phyloP scores from a whole-genome alignment of 2,113 vertebrate genomes.

The Piaya cayana region DNA sequence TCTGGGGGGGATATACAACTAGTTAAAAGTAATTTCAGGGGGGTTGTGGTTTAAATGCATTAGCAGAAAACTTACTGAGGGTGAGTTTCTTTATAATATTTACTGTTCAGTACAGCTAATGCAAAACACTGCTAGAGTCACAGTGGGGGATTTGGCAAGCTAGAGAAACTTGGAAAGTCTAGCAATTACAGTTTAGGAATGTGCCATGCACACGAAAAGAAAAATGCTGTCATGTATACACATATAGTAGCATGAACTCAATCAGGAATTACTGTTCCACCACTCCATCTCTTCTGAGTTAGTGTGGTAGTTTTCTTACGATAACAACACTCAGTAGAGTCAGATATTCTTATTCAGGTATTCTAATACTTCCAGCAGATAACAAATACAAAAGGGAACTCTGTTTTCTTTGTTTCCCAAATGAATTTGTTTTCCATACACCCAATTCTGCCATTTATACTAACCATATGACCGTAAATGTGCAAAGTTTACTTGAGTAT shows the following conservation, averaged over 20 bases:
- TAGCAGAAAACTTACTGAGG: slow-evolving; percentile 9
- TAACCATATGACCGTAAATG: fast-evolving
- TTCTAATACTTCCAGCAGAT: not conserved
- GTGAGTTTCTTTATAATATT: slow-evolving; percentile 62
- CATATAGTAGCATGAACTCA: not conserved
- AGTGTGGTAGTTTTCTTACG: not conserved
- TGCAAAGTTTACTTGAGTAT: not conserved
- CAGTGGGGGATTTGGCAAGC: slow-evolving; percentile 47
- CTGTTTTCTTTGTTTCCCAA: not conserved
- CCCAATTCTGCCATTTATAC: not conserved
- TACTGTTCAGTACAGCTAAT: slow-evolving; percentile 60
- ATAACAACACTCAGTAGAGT: not conserved
- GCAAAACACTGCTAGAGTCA: slow-evolving; percentile 57
- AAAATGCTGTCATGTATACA: not conserved
- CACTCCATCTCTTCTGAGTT: not conserved
- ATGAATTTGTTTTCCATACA: not conserved
- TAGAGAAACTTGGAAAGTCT: not conserved
- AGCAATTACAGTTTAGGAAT: slow-evolving; percentile 37
- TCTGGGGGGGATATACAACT: not conserved
- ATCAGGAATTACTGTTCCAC: not conserved
- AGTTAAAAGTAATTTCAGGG: slow-evolving; percentile 60
- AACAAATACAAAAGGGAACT: fast-evolving
- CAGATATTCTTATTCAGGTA: not conserved
- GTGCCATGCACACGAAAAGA: slow-evolving; percentile 24
- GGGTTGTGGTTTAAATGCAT: slow-evolving; percentile 24